These are phyloP conservation scores for Oreohelix idahoensis DNA, from an alignment of 1,140 invertebrate species.

Conservation along the genomic window DNA sequence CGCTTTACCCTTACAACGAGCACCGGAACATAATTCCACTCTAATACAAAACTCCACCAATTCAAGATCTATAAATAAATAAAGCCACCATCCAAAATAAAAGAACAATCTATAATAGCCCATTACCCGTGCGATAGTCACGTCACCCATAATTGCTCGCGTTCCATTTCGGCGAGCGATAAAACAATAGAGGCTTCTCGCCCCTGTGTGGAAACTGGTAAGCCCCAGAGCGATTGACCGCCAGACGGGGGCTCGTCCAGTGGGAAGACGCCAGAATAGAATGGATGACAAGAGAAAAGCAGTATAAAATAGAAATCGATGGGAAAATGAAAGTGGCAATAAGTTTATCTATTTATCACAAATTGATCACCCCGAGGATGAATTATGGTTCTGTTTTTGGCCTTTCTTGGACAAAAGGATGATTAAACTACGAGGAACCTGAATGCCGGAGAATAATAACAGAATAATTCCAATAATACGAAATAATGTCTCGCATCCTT, in stretches of 20 bases:
- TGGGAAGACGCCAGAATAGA: not conserved
- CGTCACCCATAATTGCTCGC: not conserved
- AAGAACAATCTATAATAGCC: not conserved
- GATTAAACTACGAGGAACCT: no score
- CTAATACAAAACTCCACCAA: no score
- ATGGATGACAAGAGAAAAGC: not conserved
- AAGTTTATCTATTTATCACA: not conserved
- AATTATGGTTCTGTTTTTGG: not conserved
- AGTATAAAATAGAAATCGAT: not conserved
- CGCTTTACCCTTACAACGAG: no score
- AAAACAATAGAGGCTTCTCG: not conserved
- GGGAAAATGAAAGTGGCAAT: not conserved
- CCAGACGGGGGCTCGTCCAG: not conserved
- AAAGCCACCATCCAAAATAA: no score
- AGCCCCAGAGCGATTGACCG: not conserved
- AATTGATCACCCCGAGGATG: not conserved
- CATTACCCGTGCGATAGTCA: not conserved
- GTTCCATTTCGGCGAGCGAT: not conserved
- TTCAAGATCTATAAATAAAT: no score
- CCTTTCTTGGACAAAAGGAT: no score
- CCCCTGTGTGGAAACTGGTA: not conserved
- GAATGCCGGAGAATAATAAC: no score
- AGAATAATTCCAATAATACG: no score
- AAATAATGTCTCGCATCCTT: no score
- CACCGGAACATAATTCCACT: no score